phyloP scores from a whole-genome alignment of 2,888 invertebrate genomes.

The Tetragonisca angustula region DNA sequence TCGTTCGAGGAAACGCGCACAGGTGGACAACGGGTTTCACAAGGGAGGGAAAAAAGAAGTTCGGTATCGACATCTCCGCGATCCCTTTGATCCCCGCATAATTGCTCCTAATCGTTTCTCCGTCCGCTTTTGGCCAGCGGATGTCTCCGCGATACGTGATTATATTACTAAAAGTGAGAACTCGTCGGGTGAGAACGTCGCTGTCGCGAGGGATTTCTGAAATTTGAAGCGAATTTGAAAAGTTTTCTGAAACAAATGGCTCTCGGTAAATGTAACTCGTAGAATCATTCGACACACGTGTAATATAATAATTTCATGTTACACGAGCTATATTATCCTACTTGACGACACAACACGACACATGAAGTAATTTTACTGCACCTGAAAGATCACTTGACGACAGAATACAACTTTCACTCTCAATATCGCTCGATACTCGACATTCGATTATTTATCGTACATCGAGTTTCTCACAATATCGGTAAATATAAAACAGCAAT shows the following conservation, averaged over 20 bases:
- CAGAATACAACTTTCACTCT: background rate
- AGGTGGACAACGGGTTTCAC: constrained; percentile 69
- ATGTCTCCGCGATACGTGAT: background rate
- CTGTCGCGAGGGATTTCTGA: background rate
- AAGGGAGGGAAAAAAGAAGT: constrained; percentile 46
- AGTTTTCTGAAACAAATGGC: background rate
- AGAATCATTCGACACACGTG: background rate
- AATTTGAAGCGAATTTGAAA: background rate
- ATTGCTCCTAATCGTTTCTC: constrained; percentile 54
- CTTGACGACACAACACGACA: background rate
- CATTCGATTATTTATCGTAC: too few species aligned
- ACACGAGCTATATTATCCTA: background rate
- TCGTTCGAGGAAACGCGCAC: constrained; percentile 60
- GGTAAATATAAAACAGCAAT: too few species aligned
- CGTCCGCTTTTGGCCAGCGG: constrained; percentile 4
- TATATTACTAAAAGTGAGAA: background rate
- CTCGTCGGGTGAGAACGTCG: background rate
- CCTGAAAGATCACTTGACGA: background rate
- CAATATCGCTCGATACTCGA: background rate
- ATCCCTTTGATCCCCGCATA: constrained; percentile 57
- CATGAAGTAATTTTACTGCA: background rate
- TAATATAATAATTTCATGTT: background rate
- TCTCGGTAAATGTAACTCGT: background rate
- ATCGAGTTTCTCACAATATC: too few species aligned
- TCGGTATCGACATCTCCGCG: constrained; percentile 50